A percentile compares a stretch with the other conserved stretches of the same genome.
Conservation (phyloP, 2,113 vertebrate species). For the Mus musculus region DNA sequence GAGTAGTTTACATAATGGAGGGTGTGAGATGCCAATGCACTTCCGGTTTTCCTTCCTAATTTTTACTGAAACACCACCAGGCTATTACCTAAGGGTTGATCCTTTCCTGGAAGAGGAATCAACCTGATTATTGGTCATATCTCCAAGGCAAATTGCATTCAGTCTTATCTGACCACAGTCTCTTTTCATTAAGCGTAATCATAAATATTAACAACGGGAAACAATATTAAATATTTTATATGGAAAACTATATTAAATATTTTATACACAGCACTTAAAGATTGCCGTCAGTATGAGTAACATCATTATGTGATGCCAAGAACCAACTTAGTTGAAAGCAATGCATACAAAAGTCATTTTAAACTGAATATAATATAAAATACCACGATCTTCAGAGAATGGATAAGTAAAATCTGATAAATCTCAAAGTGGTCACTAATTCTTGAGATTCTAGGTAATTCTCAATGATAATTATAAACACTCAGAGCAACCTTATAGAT, state of each 20-base stretch:
- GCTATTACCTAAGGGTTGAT: background rate
- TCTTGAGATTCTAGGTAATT: background rate
- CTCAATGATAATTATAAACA: background rate
- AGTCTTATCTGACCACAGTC: background rate
- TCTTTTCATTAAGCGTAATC: background rate
- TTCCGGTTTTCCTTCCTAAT: background rate
- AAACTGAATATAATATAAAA: background rate
- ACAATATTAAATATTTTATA: background rate
- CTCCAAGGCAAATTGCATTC: background rate
- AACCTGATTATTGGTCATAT: background rate
- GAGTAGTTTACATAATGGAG: background rate
- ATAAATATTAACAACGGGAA: background rate
- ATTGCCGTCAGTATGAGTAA: background rate
- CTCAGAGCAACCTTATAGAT: background rate
- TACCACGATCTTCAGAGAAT: background rate
- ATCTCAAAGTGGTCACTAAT: background rate
- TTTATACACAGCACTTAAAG: background rate
- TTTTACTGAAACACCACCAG: slow-evolving; percentile 22
- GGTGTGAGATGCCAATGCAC: background rate
- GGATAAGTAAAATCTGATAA: background rate
- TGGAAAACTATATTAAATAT: background rate
- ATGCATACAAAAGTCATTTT: background rate
- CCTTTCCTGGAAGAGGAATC: background rate
- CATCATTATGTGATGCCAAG: background rate
- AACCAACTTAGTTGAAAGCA: background rate